phyloP scores from a whole-genome alignment of 2,888 invertebrate genomes.

The Nebria brevicollis region DNA sequence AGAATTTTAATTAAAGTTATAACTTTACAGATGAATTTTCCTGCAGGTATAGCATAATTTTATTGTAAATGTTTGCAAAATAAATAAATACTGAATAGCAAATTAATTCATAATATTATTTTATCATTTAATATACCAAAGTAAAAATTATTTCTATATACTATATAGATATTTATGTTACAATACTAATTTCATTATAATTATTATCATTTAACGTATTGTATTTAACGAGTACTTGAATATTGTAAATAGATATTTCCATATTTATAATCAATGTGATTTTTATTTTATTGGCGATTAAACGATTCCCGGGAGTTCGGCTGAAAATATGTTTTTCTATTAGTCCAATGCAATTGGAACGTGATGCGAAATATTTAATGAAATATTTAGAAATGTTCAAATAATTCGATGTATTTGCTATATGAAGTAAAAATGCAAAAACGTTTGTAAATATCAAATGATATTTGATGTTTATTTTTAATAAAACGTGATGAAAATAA shows the following conservation, averaged over 20 bases:
- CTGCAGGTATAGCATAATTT: too few relatives aligned
- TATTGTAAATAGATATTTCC: too few relatives aligned
- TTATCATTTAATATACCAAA: neutral
- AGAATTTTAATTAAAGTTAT: neutral
- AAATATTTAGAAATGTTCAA: slow-evolving; percentile 14
- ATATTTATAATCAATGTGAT: neutral
- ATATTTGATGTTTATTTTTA: too few relatives aligned
- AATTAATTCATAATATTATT: neutral
- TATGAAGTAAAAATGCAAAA: neutral
- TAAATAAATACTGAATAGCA: too few relatives aligned
- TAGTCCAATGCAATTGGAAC: neutral
- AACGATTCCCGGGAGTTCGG: neutral
- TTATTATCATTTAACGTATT: too few relatives aligned
- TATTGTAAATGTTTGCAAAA: too few relatives aligned
- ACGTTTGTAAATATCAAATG: too few relatives aligned
- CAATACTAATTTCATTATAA: too few relatives aligned
- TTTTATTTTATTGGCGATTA: slow-evolving; percentile 8
- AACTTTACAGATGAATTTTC: neutral
- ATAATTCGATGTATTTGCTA: neutral
- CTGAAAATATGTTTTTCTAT: neutral
- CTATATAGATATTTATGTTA: too few relatives aligned
- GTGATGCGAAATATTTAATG: slow-evolving; percentile 2
- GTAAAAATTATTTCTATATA: too few relatives aligned
- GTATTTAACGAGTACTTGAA: too few relatives aligned
- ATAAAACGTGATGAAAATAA: too few relatives aligned